Evolutionary conservation across 2,797 vertebrate genomes (phyloP).

Genomic region (Adelosebastes latens): DNA sequence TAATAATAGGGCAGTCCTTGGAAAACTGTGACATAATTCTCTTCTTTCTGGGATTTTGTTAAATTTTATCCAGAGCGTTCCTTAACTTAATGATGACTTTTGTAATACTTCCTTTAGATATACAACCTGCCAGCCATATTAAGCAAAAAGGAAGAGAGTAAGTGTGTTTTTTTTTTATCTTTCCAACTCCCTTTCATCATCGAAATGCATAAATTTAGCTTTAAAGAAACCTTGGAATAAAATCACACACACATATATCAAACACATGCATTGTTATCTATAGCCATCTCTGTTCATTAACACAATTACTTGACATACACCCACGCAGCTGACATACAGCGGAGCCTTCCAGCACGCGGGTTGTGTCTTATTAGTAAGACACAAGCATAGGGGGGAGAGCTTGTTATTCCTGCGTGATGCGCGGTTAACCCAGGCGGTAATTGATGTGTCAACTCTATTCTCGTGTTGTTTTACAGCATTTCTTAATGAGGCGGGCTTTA

Average conservation of each 20-base stretch:
- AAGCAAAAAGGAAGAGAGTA: slow-evolving; percentile 99
- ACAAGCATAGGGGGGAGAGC: slow-evolving; percentile 37
- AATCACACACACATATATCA: background rate
- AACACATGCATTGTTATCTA: slow-evolving; percentile 11
- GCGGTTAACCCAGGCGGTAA: slow-evolving; percentile 54
- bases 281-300: slow-evolving; percentile 47
- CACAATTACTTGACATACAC: slow-evolving; percentile 57
- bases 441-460: slow-evolving; percentile 52
- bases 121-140: slow-evolving; percentile 96
- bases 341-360: slow-evolving; percentile 33
- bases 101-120: slow-evolving; percentile 83
- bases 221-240: background rate
- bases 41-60: background rate
- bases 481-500: slow-evolving; percentile 97
- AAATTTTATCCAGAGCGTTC: background rate
- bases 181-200: background rate
- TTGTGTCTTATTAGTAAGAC: slow-evolving; percentile 60
- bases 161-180: slow-evolving; percentile 71
- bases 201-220: background rate
- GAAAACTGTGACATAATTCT: background rate
- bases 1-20: slow-evolving; percentile 29
- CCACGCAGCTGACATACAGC: slow-evolving; percentile 61
- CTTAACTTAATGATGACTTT: slow-evolving; percentile 2
- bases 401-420: slow-evolving; percentile 55
- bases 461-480: slow-evolving; percentile 85